Evolutionary conservation across 1,140 invertebrate genomes (phyloP), one percentile per base, ranked within the genome.

Genomic region (Leptinotarsa lineolata): DNA sequence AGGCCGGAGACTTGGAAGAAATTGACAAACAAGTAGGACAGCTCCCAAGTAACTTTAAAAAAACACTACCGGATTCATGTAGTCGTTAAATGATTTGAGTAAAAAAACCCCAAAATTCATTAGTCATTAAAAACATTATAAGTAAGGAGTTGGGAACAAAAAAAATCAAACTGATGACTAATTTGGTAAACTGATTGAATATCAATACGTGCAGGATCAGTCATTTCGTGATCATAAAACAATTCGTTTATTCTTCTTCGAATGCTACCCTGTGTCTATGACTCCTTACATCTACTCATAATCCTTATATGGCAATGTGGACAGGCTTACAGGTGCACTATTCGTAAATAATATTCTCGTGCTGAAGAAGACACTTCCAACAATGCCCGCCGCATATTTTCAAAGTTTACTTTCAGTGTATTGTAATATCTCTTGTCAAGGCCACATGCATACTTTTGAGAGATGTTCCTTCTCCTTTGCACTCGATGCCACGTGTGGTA

Each of bases 331-430:
- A 68, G 46, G 67, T 68, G 67, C 67, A 5, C 45, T 46, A 54
- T 54, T 44, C n/a, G 45, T 68, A 68, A 68, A 68, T 68, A 68
- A 68, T 68, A 68, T 68, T 68, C 67, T 68, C 67, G 67, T 68
- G 67, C 67, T 68, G 67, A 68, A 68, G 67, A 68, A 44, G 67
- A 54, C 67, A 46, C 67, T 68, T 68, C 67, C 67, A 68, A 68
- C 66, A 68, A 68, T 68, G 67, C 67, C 22, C 67, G 45, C 22
- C 21, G 67, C 67, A 68, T 68, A 68, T 68, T 68, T 68, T 68
- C 48, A 68, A 68, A 21, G 44, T 48, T n/a, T 68, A 18, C 67
- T 46, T 68, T 68, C 67, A 18, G n/a, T 46, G 30, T 46, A 68
- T n/a, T n/a, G n/a, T n/a, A n/a, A n/a, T 54, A 71, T 18, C 39